phyloP scores from a whole-genome alignment of 2,113 vertebrate genomes.

The Falcunculus frontatus region DNA sequence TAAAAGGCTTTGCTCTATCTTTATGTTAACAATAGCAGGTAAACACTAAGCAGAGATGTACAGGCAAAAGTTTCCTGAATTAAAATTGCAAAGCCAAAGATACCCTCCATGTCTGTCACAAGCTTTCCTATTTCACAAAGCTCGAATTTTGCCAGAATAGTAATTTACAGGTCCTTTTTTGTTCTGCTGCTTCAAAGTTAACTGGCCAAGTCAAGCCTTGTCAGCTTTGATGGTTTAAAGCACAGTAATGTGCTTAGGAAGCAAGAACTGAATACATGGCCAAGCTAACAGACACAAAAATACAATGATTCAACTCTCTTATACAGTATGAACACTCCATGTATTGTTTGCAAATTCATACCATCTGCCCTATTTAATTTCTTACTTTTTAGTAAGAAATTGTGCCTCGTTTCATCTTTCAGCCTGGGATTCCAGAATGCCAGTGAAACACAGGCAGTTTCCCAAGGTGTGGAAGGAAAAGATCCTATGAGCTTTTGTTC shows the following conservation, averaged over 20 bases:
- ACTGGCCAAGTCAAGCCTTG: neutral
- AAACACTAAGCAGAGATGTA: neutral
- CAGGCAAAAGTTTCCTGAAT: neutral
- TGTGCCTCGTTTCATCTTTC: neutral
- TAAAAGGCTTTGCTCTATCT: neutral
- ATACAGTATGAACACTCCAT: neutral
- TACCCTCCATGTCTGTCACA: neutral
- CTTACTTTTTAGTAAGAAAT: neutral
- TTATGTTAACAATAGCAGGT: neutral
- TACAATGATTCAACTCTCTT: neutral
- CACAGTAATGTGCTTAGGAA: neutral
- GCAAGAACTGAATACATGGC: neutral
- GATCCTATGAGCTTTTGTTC: neutral
- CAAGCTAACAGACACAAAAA: neutral
- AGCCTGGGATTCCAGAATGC: neutral
- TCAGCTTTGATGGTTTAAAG: neutral
- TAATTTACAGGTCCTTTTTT: neutral
- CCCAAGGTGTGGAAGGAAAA: neutral
- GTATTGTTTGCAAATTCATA: neutral
- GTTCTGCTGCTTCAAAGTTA: neutral
- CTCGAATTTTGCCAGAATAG: neutral
- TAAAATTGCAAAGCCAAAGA: neutral
- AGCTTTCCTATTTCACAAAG: neutral
- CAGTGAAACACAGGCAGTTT: neutral
- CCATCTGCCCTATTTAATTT: neutral